phyloP scores from a whole-genome alignment of 2,113 vertebrate genomes.

The Pipra filicauda region DNA sequence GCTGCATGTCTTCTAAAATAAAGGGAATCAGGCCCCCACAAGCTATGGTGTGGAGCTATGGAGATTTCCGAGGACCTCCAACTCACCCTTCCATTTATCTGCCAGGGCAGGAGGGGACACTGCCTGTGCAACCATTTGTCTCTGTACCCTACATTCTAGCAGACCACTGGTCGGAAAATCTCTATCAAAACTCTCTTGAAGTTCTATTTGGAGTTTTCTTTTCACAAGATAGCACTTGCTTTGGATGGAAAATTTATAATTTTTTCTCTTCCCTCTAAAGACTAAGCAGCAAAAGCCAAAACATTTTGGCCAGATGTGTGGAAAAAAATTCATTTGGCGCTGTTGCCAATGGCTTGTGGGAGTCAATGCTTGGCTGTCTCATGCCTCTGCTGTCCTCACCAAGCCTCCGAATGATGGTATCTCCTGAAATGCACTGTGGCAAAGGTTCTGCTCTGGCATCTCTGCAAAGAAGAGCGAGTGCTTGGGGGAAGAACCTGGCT shows the following conservation, averaged over 20 bases:
- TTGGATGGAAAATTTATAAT: neutral
- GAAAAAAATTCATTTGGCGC: neutral
- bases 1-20: neutral
- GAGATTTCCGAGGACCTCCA: neutral
- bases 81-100: accelerated
- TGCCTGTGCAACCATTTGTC: accelerated
- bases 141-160: neutral
- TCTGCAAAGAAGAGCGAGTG: neutral
- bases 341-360: neutral
- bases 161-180: neutral
- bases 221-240: neutral
- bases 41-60: accelerated
- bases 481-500: neutral
- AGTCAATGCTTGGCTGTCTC: constrained; percentile 5
- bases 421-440: neutral
- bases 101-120: neutral
- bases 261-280: neutral
- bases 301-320: neutral
- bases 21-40: accelerated
- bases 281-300: neutral
- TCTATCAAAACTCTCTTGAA: neutral
- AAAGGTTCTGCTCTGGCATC: neutral
- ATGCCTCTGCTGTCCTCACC: neutral
- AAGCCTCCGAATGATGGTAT: accelerated
- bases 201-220: neutral